These are phyloP conservation scores for Galerucella pusilla DNA, from an alignment of 2,888 invertebrate species.

Conservation along the genomic window DNA sequence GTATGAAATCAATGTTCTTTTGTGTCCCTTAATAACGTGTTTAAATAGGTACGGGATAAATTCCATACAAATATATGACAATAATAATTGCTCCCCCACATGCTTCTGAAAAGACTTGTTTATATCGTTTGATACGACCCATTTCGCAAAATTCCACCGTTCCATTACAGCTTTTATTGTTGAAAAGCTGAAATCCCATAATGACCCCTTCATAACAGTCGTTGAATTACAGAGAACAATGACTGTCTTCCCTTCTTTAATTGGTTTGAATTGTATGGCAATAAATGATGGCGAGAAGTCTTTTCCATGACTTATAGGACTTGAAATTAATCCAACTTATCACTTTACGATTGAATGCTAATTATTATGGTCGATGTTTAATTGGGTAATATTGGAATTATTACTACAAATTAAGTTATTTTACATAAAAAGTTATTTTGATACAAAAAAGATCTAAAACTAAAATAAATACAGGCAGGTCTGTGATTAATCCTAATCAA, in stretches of 20 bases:
- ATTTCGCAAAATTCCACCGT: neutral
- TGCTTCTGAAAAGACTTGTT: neutral
- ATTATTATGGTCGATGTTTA: constrained; percentile 5
- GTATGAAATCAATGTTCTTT: neutral
- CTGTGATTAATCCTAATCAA: too few species aligned
- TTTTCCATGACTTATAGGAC: constrained; percentile 10
- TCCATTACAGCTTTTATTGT: constrained; percentile 5
- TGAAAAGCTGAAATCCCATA: constrained; percentile 15
- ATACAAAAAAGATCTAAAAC: too few species aligned
- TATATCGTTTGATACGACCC: neutral
- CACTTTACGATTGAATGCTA: constrained; percentile 5
- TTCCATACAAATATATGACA: neutral
- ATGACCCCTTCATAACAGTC: neutral
- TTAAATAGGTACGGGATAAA: neutral
- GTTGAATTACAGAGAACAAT: neutral
- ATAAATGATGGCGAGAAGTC: constrained; percentile 21
- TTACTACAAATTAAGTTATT: too few species aligned
- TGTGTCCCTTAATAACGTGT: neutral
- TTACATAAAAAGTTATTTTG: too few species aligned
- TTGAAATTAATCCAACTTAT: constrained; percentile 17
- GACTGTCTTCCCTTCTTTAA: constrained; percentile 20
- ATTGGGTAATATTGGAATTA: neutral
- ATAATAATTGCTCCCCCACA: neutral
- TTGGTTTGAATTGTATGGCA: constrained; percentile 9
- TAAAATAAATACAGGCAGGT: too few species aligned